Percentiles rank a stretch among this genome's conserved stretches.
These are phyloP conservation scores for Mastomys natalensis DNA, from an alignment of 2,113 vertebrate genomes.

Conservation along the genomic window DNA sequence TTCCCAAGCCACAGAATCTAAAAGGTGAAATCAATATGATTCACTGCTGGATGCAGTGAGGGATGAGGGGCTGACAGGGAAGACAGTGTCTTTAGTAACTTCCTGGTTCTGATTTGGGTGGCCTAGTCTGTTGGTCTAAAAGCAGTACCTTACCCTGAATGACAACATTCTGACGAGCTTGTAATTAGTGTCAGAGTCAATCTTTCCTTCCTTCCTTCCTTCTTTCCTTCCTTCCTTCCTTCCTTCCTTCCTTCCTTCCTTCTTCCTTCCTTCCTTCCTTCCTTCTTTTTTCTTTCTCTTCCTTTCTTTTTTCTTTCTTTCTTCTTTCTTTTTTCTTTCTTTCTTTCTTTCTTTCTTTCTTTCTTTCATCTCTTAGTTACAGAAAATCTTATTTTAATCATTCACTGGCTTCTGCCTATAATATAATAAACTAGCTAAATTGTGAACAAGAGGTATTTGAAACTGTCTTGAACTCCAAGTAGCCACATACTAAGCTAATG, in stretches of 20 bases:
- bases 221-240: no score
- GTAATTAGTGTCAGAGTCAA: slow-evolving; percentile 63
- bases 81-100: neutral
- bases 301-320: neutral
- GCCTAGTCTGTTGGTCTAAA: neutral
- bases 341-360: neutral
- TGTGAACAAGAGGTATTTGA: slow-evolving; percentile 48
- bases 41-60: neutral
- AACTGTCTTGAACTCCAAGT: slow-evolving; percentile 55
- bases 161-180: slow-evolving; percentile 36
- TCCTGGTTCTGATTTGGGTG: slow-evolving; percentile 1
- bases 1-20: neutral
- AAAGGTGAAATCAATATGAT: neutral
- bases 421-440: slow-evolving; percentile 38
- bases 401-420: slow-evolving; percentile 54
- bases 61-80: neutral
- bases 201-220: neutral
- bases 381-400: slow-evolving; percentile 61
- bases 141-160: neutral
- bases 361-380: slow-evolving; percentile 38
- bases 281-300: no score
- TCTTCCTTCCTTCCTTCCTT: neutral
- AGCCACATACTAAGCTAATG: slow-evolving; percentile 46
- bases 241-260: no score
- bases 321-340: neutral